These are phyloP conservation scores for Dascyllus trimaculatus DNA, from an alignment of 2,113 vertebrate species.

Conservation along the genomic window DNA sequence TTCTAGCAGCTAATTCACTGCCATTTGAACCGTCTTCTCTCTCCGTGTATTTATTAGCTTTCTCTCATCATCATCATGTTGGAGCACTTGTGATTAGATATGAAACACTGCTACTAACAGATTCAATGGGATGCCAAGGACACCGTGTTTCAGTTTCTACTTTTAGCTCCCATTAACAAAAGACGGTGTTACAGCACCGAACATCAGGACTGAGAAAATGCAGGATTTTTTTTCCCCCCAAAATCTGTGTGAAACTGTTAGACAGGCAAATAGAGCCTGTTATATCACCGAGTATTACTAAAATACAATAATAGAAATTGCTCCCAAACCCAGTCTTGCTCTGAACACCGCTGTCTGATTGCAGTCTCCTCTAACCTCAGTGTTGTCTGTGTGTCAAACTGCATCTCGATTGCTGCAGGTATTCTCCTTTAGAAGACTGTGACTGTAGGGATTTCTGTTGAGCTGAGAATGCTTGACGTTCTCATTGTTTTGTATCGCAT, in stretches of 20 bases:
- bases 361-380: slow-evolving; percentile 1
- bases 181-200: not conserved
- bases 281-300: slow-evolving; percentile 1
- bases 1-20: not conserved
- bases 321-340: slow-evolving; percentile 9
- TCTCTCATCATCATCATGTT: not conserved
- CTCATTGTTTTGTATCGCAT: not conserved
- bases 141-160: not conserved
- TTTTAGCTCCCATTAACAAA: not conserved
- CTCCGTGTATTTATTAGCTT: not conserved
- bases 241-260: not conserved
- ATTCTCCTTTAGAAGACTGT: slow-evolving; percentile 2
- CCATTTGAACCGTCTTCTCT: not conserved
- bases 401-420: not conserved
- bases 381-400: slow-evolving; percentile 16
- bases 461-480: slow-evolving; percentile 8
- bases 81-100: not conserved
- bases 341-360: slow-evolving; percentile 3
- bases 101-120: not conserved
- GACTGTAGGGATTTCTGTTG: slow-evolving; percentile 11
- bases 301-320: not conserved
- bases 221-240: not conserved
- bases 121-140: not conserved
- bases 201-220: slow-evolving; percentile 1
- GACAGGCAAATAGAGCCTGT: slow-evolving; percentile 32